Evolutionary conservation across 2,113 vertebrate species (phyloP).

Genomic region (Emydura subglobosa): DNA sequence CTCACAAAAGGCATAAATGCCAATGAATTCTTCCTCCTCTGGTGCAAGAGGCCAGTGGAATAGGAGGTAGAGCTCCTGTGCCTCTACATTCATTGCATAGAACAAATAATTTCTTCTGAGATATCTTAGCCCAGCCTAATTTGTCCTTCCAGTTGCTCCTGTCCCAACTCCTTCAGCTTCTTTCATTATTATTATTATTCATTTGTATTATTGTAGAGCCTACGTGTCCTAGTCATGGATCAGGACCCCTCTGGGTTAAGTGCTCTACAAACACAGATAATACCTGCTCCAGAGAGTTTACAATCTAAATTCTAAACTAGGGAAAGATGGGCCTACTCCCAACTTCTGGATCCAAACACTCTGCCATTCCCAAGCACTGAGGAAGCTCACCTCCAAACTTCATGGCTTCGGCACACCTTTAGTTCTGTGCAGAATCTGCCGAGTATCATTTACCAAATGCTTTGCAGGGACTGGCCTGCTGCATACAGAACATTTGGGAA

Average conservation of each 20-base stretch:
- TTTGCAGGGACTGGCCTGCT: background rate
- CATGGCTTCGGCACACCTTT: background rate
- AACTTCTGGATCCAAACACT: background rate
- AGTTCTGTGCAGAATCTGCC: background rate
- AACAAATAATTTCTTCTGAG: background rate
- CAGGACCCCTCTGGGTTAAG: background rate
- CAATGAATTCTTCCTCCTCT: background rate
- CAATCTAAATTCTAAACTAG: background rate
- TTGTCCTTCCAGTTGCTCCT: background rate
- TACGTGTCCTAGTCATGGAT: background rate
- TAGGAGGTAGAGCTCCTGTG: background rate
- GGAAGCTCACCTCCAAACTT: background rate
- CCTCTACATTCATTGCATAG: background rate
- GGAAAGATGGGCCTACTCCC: background rate
- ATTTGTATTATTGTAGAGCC: background rate
- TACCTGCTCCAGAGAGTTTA: background rate
- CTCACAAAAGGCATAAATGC: background rate
- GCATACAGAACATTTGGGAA: background rate
- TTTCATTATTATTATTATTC: background rate
- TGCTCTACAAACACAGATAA: background rate
- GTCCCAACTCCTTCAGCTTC: background rate
- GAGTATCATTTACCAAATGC: background rate
- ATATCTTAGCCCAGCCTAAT: background rate
- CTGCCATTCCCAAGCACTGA: background rate
- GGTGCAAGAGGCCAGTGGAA: background rate